These are phyloP conservation scores for Drosophila kanapiae DNA, from an alignment of 1,140 invertebrate species.

Conservation along the genomic window DNA sequence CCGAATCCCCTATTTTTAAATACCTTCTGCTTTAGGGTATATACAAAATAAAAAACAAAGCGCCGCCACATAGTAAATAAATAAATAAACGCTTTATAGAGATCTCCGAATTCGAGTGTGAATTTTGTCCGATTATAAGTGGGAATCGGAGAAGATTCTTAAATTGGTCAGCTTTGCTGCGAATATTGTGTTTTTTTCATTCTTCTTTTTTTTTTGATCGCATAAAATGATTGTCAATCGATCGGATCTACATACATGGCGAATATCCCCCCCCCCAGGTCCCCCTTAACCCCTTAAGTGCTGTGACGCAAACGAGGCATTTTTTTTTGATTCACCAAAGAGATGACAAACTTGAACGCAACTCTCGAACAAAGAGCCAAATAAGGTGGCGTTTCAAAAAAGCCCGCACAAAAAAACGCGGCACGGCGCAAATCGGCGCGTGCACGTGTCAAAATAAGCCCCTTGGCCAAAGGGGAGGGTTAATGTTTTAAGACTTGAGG, in stretches of 20 bases:
- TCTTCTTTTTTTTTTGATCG: conserved; percentile 31
- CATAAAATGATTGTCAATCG: conserved; percentile 53
- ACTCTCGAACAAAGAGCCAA: conserved; percentile 45
- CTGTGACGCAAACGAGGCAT: conserved; percentile 48
- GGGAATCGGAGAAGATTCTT: conserved; percentile 58
- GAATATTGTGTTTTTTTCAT: neutral
- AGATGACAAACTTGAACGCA: conserved; percentile 22
- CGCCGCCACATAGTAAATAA: neutral
- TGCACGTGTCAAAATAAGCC: conserved; percentile 61
- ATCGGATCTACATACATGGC: conserved; percentile 50
- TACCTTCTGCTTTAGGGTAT: neutral
- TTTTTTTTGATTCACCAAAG: conserved; percentile 42
- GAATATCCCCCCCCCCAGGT: neutral
- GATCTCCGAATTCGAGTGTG: conserved; percentile 45
- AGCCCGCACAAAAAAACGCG: conserved; percentile 56
- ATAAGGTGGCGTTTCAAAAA: conserved; percentile 70
- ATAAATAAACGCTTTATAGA: conserved; percentile 35
- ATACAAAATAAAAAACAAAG: neutral
- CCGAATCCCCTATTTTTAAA: neutral
- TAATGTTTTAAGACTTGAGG: conserved; percentile 13
- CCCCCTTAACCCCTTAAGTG: conserved; percentile 10
- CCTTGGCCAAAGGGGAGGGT: neutral
- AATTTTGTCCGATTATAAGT: conserved; percentile 53
- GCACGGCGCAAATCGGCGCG: conserved; percentile 25
- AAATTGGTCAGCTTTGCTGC: conserved; percentile 63